These are phyloP conservation scores for Cataglyphis cursor DNA, from an alignment of 2,888 invertebrate genomes.

Conservation along the genomic window DNA sequence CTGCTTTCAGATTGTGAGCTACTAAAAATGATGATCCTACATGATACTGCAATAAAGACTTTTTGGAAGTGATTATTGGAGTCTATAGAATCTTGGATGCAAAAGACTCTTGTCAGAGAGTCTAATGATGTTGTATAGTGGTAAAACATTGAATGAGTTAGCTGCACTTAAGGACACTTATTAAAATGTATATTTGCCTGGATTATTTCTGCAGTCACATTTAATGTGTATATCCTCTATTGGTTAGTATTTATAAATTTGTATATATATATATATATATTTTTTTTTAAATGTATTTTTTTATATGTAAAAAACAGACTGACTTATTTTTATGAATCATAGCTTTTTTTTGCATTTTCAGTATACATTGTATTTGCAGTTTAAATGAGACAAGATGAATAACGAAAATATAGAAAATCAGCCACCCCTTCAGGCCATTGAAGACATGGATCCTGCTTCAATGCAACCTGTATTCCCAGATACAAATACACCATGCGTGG, in stretches of 20 bases:
- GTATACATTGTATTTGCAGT: constrained; percentile 66
- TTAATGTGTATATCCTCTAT: constrained; percentile 49
- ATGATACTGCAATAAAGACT: constrained; percentile 50
- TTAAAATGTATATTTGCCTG: constrained; percentile 58
- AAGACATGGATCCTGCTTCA: constrained; percentile 84
- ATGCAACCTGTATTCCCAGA: constrained; percentile 82
- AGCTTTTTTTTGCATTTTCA: constrained; percentile 61
- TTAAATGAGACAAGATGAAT: constrained; percentile 78
- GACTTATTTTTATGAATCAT: constrained; percentile 21
- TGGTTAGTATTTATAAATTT: constrained; percentile 61
- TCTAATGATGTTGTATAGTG: constrained; percentile 35
- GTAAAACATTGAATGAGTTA: constrained; percentile 30
- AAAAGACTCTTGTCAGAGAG: constrained; percentile 12
- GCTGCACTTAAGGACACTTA: constrained; percentile 46
- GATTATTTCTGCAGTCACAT: constrained; percentile 51
- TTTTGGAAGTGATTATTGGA: constrained; percentile 27
- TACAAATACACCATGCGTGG: constrained; percentile 84
- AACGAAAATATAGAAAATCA: constrained; percentile 79
- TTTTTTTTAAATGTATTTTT: constrained; percentile 58
- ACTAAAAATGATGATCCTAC: constrained; percentile 50
- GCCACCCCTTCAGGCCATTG: constrained; percentile 74
- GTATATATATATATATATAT: neutral
- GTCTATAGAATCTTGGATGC: neutral
- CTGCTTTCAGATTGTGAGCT: constrained; percentile 66
- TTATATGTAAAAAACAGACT: constrained; percentile 45